Conservation (phyloP, 2,797 vertebrate species). For the Periophthalmus magnuspinnatus region DNA sequence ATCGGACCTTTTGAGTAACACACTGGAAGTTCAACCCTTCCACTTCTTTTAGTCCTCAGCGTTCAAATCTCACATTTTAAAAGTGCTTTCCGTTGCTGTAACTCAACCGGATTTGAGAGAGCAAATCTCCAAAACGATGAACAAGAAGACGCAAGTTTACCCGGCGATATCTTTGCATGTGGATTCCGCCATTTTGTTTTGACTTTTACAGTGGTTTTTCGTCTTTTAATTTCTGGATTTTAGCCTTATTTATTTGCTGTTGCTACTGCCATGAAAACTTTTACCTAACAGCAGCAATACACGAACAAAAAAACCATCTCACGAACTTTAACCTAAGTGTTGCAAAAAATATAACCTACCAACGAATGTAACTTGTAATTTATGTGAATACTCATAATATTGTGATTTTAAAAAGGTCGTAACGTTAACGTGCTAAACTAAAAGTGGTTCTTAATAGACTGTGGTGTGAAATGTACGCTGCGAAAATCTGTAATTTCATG, state of each 20-base stretch:
- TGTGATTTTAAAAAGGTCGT: constrained; percentile 47
- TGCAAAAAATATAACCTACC: constrained; percentile 55
- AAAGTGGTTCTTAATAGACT: constrained; percentile 59
- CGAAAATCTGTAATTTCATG: constrained; percentile 35
- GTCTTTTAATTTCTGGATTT: constrained; percentile 2
- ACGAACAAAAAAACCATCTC: constrained; percentile 56
- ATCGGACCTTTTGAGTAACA: constrained; percentile 26
- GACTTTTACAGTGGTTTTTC: constrained; percentile 29
- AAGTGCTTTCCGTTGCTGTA: constrained; percentile 34
- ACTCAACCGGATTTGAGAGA: neutral
- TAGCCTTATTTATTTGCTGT: constrained; percentile 57
- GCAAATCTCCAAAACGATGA: neutral
- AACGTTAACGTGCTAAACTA: constrained; percentile 49
- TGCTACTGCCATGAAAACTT: constrained; percentile 62
- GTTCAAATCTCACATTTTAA: neutral
- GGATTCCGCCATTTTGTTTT: constrained; percentile 52
- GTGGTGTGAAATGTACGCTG: constrained; percentile 43
- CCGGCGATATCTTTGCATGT: constrained; percentile 57
- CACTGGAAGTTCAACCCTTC: constrained; percentile 13
- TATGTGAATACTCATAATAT: constrained; percentile 57
- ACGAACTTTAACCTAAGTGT: constrained; percentile 48
- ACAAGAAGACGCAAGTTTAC: constrained; percentile 47
- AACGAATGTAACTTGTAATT: constrained; percentile 75
- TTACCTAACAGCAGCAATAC: constrained; percentile 36
- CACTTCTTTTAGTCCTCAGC: neutral